Conservation (phyloP, 2,797 vertebrate genomes). For the Macropus fuliginosus region DNA sequence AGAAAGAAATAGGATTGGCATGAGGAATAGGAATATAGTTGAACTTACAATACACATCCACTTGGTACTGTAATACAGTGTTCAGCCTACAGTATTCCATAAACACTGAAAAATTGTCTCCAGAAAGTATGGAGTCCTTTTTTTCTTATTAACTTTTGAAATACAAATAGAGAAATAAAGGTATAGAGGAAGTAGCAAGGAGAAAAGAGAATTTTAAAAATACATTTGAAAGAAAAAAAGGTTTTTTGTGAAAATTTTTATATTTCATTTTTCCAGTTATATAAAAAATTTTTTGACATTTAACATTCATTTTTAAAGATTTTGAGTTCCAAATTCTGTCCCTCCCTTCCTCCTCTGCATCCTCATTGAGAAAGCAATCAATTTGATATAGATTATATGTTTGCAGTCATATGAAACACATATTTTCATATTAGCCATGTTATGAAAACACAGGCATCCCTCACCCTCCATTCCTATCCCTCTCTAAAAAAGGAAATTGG, state of each 20-base stretch:
- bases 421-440: too few species aligned
- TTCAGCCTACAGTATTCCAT: not conserved
- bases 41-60: not conserved
- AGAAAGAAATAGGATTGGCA: conserved; percentile 33
- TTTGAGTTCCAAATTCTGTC: too few species aligned
- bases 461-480: too few species aligned
- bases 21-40: conserved; percentile 27
- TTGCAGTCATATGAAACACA: too few species aligned
- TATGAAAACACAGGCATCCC: too few species aligned
- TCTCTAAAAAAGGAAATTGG: too few species aligned
- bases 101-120: not conserved
- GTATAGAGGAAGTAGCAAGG: not conserved
- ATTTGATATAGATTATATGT: too few species aligned
- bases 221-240: not conserved
- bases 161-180: not conserved
- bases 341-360: too few species aligned
- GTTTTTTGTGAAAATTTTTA: not conserved
- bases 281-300: too few species aligned
- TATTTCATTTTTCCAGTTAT: conserved; percentile 2
- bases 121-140: not conserved
- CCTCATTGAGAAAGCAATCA: too few species aligned
- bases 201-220: not conserved
- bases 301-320: too few species aligned
- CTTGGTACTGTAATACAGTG: not conserved
- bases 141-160: not conserved